A percentile compares a stretch with the other conserved stretches of the same genome.
phyloP scores from a whole-genome alignment of 2,113 vertebrate genomes.

The Chloropsis cyanopogon region DNA sequence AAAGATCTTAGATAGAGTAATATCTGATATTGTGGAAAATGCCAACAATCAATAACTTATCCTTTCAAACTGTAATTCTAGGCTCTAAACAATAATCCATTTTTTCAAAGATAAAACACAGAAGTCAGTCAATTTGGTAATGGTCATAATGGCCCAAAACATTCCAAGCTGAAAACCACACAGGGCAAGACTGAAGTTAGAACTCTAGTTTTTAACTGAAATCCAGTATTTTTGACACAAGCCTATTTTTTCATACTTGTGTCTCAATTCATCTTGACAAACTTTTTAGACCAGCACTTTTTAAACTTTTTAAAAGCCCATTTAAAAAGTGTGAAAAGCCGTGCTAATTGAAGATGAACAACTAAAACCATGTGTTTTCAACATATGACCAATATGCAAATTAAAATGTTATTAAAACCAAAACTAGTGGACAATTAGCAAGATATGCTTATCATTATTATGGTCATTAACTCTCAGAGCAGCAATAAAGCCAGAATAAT shows the following conservation, averaged over 20 bases:
- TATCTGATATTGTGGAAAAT: not conserved
- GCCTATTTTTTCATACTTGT: not conserved
- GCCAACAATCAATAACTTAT: slow-evolving; percentile 14
- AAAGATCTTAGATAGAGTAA: not conserved
- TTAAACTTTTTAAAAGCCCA: not conserved
- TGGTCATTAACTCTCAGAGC: not conserved
- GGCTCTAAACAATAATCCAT: not conserved
- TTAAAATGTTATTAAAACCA: slow-evolving; percentile 2
- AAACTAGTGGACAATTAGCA: not conserved
- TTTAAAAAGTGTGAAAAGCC: not conserved
- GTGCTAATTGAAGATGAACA: not conserved
- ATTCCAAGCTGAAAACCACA: not conserved
- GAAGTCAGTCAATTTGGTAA: not conserved
- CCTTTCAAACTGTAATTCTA: not conserved
- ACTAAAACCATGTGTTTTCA: not conserved
- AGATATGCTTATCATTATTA: not conserved
- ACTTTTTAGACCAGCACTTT: not conserved
- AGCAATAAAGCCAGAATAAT: not conserved
- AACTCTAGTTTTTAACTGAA: not conserved
- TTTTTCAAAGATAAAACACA: not conserved
- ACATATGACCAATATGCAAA: not conserved
- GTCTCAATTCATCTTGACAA: not conserved
- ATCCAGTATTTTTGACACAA: not conserved
- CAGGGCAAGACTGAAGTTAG: not conserved
- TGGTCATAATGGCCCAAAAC: not conserved